Evolutionary conservation across 2,888 invertebrate species (phyloP).

Genomic region (Lucinisca nassula): DNA sequence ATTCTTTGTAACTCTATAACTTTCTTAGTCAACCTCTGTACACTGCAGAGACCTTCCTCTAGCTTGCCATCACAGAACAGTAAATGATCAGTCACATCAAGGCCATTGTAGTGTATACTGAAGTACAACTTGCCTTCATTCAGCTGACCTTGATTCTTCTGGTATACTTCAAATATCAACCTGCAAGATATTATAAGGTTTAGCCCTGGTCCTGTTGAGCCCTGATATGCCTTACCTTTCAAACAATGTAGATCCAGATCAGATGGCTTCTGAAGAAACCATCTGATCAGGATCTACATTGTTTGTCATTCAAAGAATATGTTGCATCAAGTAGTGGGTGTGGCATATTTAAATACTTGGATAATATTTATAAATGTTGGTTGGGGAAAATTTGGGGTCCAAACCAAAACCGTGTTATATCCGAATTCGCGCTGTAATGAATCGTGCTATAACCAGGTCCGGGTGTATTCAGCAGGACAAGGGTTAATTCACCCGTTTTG

Average conservation of each 20-base stretch:
- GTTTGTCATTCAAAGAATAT: too few relatives aligned
- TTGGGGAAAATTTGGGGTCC: too few relatives aligned
- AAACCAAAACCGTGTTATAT: too few relatives aligned
- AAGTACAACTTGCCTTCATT: constrained; percentile 36
- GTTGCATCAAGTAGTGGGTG: too few relatives aligned
- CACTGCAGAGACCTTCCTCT: constrained; percentile 47
- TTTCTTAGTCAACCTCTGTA: constrained; percentile 2
- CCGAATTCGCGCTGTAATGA: too few relatives aligned
- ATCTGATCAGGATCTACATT: not conserved
- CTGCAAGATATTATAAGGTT: constrained; percentile 54
- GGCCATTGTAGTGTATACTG: constrained; percentile 51
- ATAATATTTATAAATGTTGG: too few relatives aligned
- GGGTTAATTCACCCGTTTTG: too few relatives aligned
- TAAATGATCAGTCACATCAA: constrained; percentile 46
- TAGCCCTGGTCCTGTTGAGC: too few relatives aligned
- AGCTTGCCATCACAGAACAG: constrained; percentile 37
- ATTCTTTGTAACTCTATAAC: not conserved
- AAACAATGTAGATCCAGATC: not conserved
- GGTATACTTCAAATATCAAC: constrained; percentile 55
- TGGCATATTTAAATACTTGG: too few relatives aligned
- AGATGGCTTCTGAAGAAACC: not conserved
- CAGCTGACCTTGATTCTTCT: constrained; percentile 38
- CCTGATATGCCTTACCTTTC: too few relatives aligned
- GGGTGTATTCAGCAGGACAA: too few relatives aligned
- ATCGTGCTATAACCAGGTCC: too few relatives aligned